A percentile compares a stretch with the other conserved stretches of the same genome.
Evolutionary conservation across 2,113 vertebrate genomes (phyloP).

Genomic region (Gymnocephalus cernua): DNA sequence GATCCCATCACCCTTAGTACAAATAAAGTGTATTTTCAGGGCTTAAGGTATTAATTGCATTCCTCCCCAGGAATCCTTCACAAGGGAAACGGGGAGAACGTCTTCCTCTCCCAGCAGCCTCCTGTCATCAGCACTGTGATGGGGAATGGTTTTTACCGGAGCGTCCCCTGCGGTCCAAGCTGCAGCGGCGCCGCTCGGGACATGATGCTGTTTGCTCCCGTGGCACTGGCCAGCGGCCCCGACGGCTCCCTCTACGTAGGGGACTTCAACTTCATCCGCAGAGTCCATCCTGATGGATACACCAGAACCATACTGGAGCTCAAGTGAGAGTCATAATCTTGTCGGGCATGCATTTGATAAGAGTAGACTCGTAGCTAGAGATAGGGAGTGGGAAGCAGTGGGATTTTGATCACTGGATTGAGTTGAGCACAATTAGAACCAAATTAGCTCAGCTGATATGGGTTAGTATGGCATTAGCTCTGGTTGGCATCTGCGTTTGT

Average conservation of each 20-base stretch:
- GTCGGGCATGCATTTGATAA: background rate
- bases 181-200: slow-evolving; percentile 91
- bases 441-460: slow-evolving; percentile 47
- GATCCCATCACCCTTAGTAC: background rate
- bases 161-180: slow-evolving; percentile 84
- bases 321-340: slow-evolving; percentile 84
- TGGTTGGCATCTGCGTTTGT: slow-evolving; percentile 34
- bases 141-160: slow-evolving; percentile 95
- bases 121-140: slow-evolving; percentile 93
- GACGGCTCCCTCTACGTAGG: slow-evolving; percentile 96
- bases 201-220: slow-evolving; percentile 96
- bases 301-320: slow-evolving; percentile 93
- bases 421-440: slow-evolving; percentile 47
- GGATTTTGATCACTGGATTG: slow-evolving; percentile 28
- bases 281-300: slow-evolving; percentile 93
- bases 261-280: slow-evolving; percentile 96
- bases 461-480: slow-evolving; percentile 58
- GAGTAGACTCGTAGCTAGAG: background rate
- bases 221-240: slow-evolving; percentile 92
- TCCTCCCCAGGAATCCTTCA: slow-evolving; percentile 91
- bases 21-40: slow-evolving; percentile 12
- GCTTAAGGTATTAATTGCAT: slow-evolving; percentile 14
- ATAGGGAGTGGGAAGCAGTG: slow-evolving; percentile 13
- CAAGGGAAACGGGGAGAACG: slow-evolving; percentile 98
- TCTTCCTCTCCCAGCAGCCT: slow-evolving; percentile 98